These are phyloP conservation scores for Fundulus diaphanus DNA, from an alignment of 2,797 vertebrate genomes.

Conservation along the genomic window DNA sequence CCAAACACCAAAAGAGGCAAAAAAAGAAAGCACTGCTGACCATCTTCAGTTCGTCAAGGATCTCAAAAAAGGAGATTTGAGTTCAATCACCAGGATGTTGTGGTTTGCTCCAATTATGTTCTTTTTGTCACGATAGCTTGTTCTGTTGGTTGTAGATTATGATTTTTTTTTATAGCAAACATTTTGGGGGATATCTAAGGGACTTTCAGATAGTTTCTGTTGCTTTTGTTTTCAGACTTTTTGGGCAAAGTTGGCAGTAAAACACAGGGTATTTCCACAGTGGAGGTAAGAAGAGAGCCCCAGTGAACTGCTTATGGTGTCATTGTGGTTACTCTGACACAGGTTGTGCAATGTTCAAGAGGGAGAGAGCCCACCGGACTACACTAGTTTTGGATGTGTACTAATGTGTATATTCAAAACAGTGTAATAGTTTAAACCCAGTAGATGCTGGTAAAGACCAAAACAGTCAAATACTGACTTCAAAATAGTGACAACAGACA, in stretches of 20 bases:
- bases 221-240: not conserved
- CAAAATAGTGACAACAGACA: not conserved
- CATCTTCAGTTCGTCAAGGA: no score
- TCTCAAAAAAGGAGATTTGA: no score
- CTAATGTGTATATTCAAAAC: not conserved
- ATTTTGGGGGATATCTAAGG: not conserved
- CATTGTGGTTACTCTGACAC: not conserved
- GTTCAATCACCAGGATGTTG: not conserved
- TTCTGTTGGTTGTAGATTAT: not conserved
- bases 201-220: no score
- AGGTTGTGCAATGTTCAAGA: not conserved
- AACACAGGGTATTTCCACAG: not conserved
- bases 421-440: not conserved
- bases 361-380: not conserved
- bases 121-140: not conserved
- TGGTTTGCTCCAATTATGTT: not conserved
- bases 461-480: no score
- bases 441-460: no score
- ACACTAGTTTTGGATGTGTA: not conserved
- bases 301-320: not conserved
- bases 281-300: not conserved
- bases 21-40: no score
- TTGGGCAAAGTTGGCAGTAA: not conserved
- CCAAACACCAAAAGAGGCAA: no score
- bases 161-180: not conserved